These are phyloP conservation scores for Leguminivora glycinivorella DNA, from an alignment of 1,140 invertebrate species.

Conservation along the genomic window DNA sequence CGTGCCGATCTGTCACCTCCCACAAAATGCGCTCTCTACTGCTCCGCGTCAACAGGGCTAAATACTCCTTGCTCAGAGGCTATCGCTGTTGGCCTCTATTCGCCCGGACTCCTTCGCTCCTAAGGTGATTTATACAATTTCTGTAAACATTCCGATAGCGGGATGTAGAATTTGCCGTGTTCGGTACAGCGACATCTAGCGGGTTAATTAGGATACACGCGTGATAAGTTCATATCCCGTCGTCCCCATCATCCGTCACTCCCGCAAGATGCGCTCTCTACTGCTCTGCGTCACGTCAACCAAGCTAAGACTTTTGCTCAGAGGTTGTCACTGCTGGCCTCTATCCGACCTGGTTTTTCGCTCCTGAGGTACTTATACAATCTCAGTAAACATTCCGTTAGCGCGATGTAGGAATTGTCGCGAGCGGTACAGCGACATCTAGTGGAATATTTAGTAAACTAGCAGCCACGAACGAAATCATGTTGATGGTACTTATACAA, in stretches of 20 bases:
- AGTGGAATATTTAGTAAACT: background rate
- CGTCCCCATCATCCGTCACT: conserved; percentile 97
- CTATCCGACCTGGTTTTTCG: conserved; percentile 87
- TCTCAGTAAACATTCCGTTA: too few relatives aligned
- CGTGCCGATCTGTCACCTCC: conserved; percentile 97
- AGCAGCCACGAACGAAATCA: too few relatives aligned
- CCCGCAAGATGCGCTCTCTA: conserved; percentile 93
- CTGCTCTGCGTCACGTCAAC: conserved; percentile 93
- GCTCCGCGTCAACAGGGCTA: conserved; percentile 95
- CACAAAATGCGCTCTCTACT: conserved; percentile 94
- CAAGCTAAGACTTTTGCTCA: conserved; percentile 94
- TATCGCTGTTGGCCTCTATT: conserved; percentile 87
- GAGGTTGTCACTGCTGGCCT: conserved; percentile 86
- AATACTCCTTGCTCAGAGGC: conserved; percentile 88
- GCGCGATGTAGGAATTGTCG: too few relatives aligned
- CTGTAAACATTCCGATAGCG: background rate
- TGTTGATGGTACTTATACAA: too few relatives aligned
- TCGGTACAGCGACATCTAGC: too few relatives aligned
- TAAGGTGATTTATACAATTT: conserved; percentile 81
- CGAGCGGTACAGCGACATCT: background rate
- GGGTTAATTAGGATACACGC: too few relatives aligned
- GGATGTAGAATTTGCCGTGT: too few relatives aligned
- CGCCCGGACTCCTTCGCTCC: conserved; percentile 87
- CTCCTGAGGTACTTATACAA: conserved; percentile 77
- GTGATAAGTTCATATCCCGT: conserved; percentile 96